These are phyloP conservation scores for Conops quadrifasciatus DNA, from an alignment of 2,888 invertebrate genomes.

Conservation along the genomic window DNA sequence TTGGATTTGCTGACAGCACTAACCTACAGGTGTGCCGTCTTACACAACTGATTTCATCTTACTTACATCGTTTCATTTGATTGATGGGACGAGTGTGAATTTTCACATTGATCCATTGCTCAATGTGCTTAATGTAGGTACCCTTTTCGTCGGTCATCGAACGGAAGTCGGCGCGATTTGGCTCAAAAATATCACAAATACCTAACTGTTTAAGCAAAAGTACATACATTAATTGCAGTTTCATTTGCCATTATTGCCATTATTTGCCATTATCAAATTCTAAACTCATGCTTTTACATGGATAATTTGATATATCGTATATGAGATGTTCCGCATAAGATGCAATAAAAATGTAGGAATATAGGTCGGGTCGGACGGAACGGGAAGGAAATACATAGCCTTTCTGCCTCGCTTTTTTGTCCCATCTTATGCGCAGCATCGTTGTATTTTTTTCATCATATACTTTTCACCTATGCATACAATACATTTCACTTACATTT, in stretches of 20 bases:
- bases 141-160: conserved; percentile 81
- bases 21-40: conserved; percentile 13
- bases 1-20: not conserved
- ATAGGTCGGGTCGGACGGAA: too few species aligned
- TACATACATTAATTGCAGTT: not conserved
- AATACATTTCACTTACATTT: conserved; percentile 69
- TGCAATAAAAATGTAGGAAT: not conserved
- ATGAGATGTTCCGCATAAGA: too few species aligned
- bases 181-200: conserved; percentile 81
- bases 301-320: too few species aligned
- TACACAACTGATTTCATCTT: conserved; percentile 16
- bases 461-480: too few species aligned
- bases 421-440: too few species aligned
- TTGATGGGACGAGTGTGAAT: conserved; percentile 76
- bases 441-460: too few species aligned
- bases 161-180: conserved; percentile 78
- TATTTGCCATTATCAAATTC: too few species aligned
- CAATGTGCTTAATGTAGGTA: conserved; percentile 83
- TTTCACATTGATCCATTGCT: conserved; percentile 84
- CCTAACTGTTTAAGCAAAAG: conserved; percentile 70
- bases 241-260: not conserved
- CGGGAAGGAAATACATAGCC: too few species aligned
- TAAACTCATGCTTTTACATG: too few species aligned
- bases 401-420: too few species aligned
- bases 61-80: conserved; percentile 63